Conservation (phyloP, 2,888 invertebrate species). For the Arctia plantaginis region DNA sequence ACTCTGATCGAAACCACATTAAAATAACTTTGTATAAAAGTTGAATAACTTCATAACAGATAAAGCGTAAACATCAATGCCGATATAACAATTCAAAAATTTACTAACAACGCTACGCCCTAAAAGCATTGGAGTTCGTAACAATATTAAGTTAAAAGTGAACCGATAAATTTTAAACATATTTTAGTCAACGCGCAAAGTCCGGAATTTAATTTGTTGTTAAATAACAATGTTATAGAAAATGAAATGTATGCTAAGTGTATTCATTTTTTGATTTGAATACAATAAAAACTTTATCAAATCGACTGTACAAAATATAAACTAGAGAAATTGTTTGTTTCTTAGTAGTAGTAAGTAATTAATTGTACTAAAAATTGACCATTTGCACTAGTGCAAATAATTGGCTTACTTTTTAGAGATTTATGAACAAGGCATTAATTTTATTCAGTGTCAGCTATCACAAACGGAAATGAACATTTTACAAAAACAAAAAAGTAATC, state of each 20-base stretch:
- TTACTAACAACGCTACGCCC: constrained; percentile 19
- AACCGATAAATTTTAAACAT: constrained; percentile 7
- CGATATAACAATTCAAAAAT: constrained; percentile 23
- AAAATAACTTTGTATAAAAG: background rate
- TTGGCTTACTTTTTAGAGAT: background rate
- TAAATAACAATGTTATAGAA: background rate
- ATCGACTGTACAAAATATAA: background rate
- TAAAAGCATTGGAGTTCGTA: constrained; percentile 6
- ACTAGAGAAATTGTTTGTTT: background rate
- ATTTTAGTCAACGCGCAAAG: background rate
- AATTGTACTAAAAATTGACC: background rate
- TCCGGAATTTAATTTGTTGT: background rate
- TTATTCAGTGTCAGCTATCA: background rate
- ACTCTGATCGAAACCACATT: background rate
- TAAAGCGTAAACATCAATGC: constrained; percentile 2
- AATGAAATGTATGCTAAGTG: background rate
- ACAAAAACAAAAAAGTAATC: background rate
- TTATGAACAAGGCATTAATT: background rate
- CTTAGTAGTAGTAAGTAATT: background rate
- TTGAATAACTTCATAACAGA: background rate
- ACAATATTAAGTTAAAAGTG: constrained; percentile 5
- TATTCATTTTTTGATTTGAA: background rate
- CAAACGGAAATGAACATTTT: background rate
- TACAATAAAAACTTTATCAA: background rate
- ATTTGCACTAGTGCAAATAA: too few species aligned